Evolutionary conservation across 2,797 vertebrate species (phyloP).

Genomic region (Mormyrops boulengeri): DNA sequence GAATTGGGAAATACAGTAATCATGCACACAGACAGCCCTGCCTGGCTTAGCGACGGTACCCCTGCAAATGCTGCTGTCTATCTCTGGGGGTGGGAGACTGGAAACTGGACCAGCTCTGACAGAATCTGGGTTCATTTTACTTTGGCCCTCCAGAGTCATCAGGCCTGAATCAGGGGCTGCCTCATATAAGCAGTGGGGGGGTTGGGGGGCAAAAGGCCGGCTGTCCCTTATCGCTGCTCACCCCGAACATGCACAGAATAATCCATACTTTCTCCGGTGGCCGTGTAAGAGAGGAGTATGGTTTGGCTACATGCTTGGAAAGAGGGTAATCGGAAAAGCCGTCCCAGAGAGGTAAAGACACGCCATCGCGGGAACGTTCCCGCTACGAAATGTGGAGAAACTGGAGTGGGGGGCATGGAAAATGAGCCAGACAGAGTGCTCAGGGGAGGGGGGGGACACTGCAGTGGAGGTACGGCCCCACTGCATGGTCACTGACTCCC

Average conservation of each 20-base stretch:
- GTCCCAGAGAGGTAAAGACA: constrained; percentile 53
- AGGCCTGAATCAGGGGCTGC: neutral
- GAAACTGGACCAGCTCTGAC: constrained; percentile 40
- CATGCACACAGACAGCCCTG: neutral
- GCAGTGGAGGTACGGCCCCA: neutral
- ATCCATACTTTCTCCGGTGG: neutral
- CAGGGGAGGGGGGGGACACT: neutral
- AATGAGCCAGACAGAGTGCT: constrained; percentile 47
- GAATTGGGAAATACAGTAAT: neutral
- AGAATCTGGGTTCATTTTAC: constrained; percentile 49
- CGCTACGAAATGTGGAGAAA: constrained; percentile 48
- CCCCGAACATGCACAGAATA: neutral
- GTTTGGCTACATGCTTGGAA: constrained; percentile 4
- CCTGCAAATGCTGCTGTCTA: constrained; percentile 39
- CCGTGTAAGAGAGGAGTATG: neutral
- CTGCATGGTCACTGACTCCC: neutral
- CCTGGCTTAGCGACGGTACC: neutral
- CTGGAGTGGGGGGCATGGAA: constrained; percentile 47
- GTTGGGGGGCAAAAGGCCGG: neutral
- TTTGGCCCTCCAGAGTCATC: constrained; percentile 32
- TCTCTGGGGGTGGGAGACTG: constrained; percentile 48
- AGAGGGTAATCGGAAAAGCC: constrained; percentile 40
- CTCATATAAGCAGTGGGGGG: neutral
- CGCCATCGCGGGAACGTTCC: constrained; percentile 41
- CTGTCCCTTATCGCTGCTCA: neutral